phyloP scores from a whole-genome alignment of 2,113 vertebrate species.

The Chamaea fasciata region DNA sequence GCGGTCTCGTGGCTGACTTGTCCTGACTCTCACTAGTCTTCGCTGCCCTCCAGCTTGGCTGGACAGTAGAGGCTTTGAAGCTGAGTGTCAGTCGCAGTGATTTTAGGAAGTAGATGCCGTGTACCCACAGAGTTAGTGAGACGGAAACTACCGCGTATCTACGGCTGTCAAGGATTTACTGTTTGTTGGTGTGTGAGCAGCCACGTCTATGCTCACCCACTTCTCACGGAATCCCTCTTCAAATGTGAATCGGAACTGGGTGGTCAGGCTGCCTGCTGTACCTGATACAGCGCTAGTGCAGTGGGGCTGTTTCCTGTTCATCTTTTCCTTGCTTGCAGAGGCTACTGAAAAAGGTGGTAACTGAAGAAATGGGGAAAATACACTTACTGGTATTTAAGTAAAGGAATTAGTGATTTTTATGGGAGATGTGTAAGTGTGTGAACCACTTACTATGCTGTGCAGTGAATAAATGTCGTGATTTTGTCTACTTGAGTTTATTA shows the following conservation, averaged over 20 bases:
- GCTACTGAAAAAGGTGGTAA: not conserved
- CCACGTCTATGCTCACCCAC: accelerated
- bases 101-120: accelerated
- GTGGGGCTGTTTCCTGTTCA: not conserved
- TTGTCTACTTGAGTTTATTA: not conserved
- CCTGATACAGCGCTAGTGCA: no score
- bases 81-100: not conserved
- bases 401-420: not conserved
- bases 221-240: no score
- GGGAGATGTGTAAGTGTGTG: accelerated
- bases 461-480: not conserved
- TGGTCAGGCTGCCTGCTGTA: not conserved
- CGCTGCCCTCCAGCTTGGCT: not conserved
- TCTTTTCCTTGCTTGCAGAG: not conserved
- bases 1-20: accelerated
- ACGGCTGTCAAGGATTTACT: not conserved
- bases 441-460: not conserved
- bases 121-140: no score
- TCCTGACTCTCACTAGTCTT: not conserved
- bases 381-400: not conserved
- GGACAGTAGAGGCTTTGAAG: not conserved
- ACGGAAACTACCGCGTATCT: not conserved
- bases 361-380: not conserved
- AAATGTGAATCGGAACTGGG: accelerated
- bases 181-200: not conserved